These are phyloP conservation scores for Drosophila suzukii DNA, from an alignment of 1,140 invertebrate species.

Conservation along the genomic window DNA sequence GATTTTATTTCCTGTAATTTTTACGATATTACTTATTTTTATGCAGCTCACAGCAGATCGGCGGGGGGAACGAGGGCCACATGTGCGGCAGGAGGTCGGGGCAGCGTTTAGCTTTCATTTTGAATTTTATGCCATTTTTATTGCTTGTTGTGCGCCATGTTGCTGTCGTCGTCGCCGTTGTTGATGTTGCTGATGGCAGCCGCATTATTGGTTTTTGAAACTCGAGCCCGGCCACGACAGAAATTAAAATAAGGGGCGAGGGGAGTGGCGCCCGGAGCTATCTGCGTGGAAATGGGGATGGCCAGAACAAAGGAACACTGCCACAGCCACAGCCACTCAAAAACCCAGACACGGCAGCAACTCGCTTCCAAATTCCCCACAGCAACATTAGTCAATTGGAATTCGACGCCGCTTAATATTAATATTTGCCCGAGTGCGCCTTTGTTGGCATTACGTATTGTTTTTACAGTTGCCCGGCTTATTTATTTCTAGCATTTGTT, in stretches of 20 bases:
- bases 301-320: conserved; percentile 31
- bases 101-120: conserved; percentile 75
- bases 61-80: neutral
- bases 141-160: conserved; percentile 59
- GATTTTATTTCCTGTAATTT: conserved; percentile 83
- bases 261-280: conserved; percentile 17
- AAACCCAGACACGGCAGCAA: conserved; percentile 22
- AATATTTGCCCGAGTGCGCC: conserved; percentile 22
- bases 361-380: conserved; percentile 31
- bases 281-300: conserved; percentile 10
- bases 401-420: conserved; percentile 28
- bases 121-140: conserved; percentile 78
- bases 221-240: conserved; percentile 58
- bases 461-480: conserved; percentile 75
- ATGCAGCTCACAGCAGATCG: conserved; percentile 70
- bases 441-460: conserved; percentile 66
- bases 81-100: conserved; percentile 7
- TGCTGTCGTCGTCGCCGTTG: conserved; percentile 46
- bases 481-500: conserved; percentile 72
- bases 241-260: conserved; percentile 68
- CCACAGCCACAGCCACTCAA: neutral
- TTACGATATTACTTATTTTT: conserved; percentile 83
- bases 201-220: conserved; percentile 77
- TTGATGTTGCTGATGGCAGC: conserved; percentile 41
- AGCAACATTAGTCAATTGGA: conserved; percentile 56